Evolutionary conservation across 2,797 vertebrate genomes (phyloP).

Genomic region (Schizopygopsis malacanthus): DNA sequence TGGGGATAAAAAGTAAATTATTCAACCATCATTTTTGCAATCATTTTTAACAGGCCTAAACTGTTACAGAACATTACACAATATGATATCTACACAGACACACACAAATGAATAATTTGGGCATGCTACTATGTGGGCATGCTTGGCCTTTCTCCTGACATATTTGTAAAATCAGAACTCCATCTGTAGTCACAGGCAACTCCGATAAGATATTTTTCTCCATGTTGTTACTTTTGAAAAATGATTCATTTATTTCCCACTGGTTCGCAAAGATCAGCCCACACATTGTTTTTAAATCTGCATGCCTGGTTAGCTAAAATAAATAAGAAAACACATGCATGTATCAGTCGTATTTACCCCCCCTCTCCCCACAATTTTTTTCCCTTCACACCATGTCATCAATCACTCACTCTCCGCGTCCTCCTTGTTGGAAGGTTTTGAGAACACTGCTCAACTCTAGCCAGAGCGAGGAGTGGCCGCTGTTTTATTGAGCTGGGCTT

Average conservation of each 20-base stretch:
- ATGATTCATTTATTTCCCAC: background rate
- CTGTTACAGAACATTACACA: background rate
- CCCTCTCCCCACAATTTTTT: background rate
- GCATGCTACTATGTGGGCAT: background rate
- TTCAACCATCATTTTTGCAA: background rate
- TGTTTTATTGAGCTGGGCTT: conserved; percentile 81
- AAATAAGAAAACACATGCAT: background rate
- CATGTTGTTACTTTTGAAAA: background rate
- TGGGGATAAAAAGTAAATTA: background rate
- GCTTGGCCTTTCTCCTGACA: background rate
- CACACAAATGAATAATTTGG: background rate
- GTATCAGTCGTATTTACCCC: background rate
- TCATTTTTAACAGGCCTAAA: background rate
- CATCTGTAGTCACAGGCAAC: background rate
- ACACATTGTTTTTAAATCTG: conserved; percentile 72
- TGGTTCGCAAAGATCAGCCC: conserved; percentile 54
- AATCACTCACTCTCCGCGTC: conserved; percentile 15
- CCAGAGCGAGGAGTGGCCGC: conserved; percentile 69
- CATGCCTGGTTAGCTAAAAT: conserved; percentile 64
- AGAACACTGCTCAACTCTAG: conserved; percentile 65
- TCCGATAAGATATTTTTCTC: background rate
- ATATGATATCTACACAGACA: background rate
- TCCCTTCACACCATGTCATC: conserved; percentile 49
- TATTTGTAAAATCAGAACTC: background rate
- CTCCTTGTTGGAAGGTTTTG: conserved; percentile 6